These are phyloP conservation scores for Sebastes vulpes DNA, from an alignment of 2,797 vertebrate genomes.

Conservation along the genomic window DNA sequence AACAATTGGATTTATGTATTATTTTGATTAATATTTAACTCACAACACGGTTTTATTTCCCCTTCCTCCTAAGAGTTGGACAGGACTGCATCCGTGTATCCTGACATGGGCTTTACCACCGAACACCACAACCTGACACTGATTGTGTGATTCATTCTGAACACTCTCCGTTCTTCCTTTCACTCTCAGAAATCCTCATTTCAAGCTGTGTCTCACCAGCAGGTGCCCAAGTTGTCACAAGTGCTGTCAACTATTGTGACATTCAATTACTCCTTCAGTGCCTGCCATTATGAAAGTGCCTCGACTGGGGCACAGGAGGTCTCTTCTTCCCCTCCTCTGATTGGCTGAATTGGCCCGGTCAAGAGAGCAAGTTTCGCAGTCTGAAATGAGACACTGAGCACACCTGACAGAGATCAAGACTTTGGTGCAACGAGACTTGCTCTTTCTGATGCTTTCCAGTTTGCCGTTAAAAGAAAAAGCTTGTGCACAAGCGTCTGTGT, in stretches of 20 bases:
- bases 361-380: slow-evolving; percentile 35
- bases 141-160: slow-evolving; percentile 30
- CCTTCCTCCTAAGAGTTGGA: not conserved
- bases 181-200: slow-evolving; percentile 51
- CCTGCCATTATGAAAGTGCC: slow-evolving; percentile 54
- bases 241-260: slow-evolving; percentile 68
- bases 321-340: slow-evolving; percentile 43
- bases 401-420: slow-evolving; percentile 49
- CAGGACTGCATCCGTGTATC: not conserved
- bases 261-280: slow-evolving; percentile 74
- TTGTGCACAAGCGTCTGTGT: not conserved
- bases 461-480: slow-evolving; percentile 12
- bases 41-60: not conserved
- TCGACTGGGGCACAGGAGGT: slow-evolving; percentile 43
- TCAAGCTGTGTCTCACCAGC: slow-evolving; percentile 41
- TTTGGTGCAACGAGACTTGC: slow-evolving; percentile 9
- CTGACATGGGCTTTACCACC: not conserved
- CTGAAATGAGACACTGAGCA: slow-evolving; percentile 59
- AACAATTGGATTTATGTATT: not conserved
- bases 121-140: slow-evolving; percentile 20
- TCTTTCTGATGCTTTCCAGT: slow-evolving; percentile 12
- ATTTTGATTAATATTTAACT: not conserved
- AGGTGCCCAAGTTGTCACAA: slow-evolving; percentile 64
- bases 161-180: slow-evolving; percentile 7
- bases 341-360: slow-evolving; percentile 58